Evolutionary conservation across 2,797 vertebrate genomes (phyloP), one percentile per base, ranked within the genome.

Genomic region (Tinamus major): DNA sequence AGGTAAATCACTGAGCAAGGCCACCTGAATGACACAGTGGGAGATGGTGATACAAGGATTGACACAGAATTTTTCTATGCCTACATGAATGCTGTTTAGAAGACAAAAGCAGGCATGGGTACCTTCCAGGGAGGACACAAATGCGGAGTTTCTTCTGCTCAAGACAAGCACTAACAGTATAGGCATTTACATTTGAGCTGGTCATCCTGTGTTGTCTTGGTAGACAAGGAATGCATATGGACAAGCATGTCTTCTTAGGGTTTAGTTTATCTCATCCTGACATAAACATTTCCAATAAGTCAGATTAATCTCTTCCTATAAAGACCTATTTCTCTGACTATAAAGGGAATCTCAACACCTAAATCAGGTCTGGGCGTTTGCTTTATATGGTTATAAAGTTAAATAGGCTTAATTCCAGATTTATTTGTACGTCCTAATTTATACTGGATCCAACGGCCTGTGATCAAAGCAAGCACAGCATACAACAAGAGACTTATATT

Each of bases 101-200:
- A n/a, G 31, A 18, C 10, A n/a, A 56, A 56, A 31, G 6, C 55
- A 56, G 16, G 17, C 17, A 55, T 31, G 53, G 29, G 53, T 56
- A n/a, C 31, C 55, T 33, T 49, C 26, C 42, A 74, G 35, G 26
- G 35, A 78, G 11, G 26, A 46, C 37, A 39, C 11, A 18, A 41
- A 20, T 35, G 21, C 13, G 63, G 24, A 64, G 6, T 42, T 21
- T 46, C 15, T 35, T 89, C 11, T 9, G 5, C 59, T 3, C 9
- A 5, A 68, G 63, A 15, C 10, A 27, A 46, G 3, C 12, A 44
- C 13, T 1, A 0, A 7, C 29, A 33, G 2, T 19, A 56, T 1
- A 64, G 26, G 24, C 5, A 15, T 71, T 85, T 85, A 44, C 1
- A 0, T 14, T 21, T 33, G 27, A 62, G 29, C 27, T 84, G 20